phyloP scores from a whole-genome alignment of 2,113 vertebrate genomes.

The Clarias batrachus region DNA sequence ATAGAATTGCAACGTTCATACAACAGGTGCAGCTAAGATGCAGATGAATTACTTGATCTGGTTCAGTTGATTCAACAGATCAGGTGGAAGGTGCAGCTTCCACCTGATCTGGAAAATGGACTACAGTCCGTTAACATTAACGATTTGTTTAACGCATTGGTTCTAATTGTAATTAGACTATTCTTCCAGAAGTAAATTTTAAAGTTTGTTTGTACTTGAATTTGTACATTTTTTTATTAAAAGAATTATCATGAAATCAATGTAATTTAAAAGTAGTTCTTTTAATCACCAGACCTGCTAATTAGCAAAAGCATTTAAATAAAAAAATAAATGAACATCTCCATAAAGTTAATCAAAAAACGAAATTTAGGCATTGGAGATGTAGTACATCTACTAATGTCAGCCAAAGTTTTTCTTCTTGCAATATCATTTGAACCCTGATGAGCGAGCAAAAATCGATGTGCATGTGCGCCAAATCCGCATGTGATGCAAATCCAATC shows the following conservation, averaged over 20 bases:
- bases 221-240: not conserved
- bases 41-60: slow-evolving; percentile 6
- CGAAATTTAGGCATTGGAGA: too few relatives aligned
- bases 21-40: slow-evolving; percentile 34
- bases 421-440: too few relatives aligned
- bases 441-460: too few relatives aligned
- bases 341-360: too few relatives aligned
- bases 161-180: not conserved
- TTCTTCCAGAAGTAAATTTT: not conserved
- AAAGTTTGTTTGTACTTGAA: not conserved
- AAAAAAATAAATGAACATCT: too few relatives aligned
- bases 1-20: slow-evolving; percentile 42
- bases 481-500: too few relatives aligned
- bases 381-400: too few relatives aligned
- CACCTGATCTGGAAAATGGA: not conserved
- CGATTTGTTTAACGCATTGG: not conserved
- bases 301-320: too few relatives aligned
- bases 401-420: too few relatives aligned
- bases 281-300: not conserved
- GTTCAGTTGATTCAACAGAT: not conserved
- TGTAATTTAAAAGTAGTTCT: not conserved
- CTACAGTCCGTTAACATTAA: not conserved
- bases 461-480: too few relatives aligned
- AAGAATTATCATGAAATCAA: too few relatives aligned
- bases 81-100: not conserved